Evolutionary conservation across 2,888 invertebrate species (phyloP), one percentile per base, ranked within the genome.

Genomic region (Lapara coniferarum): DNA sequence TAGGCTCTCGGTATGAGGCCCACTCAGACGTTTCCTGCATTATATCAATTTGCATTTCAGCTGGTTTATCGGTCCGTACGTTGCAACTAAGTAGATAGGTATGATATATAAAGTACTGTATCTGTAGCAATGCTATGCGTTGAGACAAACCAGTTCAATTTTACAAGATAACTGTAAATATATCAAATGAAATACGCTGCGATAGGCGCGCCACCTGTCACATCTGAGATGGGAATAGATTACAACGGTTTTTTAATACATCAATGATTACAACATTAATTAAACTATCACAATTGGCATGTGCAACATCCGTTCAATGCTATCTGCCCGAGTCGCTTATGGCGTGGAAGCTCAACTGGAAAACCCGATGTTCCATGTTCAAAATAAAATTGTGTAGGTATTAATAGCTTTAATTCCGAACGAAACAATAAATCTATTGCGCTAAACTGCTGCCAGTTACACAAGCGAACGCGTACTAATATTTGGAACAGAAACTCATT

Each of bases 11-110:
- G 89, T 92, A 92, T 91, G 91, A 93, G 92, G 88, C 86, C 92
- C 92, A 91, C 92, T 92, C 93, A 93, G 92, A 93, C 93, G 93
- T 90, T 93, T 93, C 93, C 93, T 92, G 92, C 92, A 91, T 92
- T 93, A 93, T 92, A 92, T 89, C 88, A 90, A 93, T 93, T 93
- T 93, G 93, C 91, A 93, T 93, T 93, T 91, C 91, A 91, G 88
- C 84, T 57, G 66, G 51, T 53, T 63, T 63, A 63, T 69, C 53
- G 68, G 19, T 69, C 59, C 51, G 19, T 69, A 69, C 46, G 30
- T 69, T 46, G n/a, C 49, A 16, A 68, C 52, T 59, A 58, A n/a
- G 55, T 68, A 68, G 51, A 52, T 69, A 68, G 30, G 68, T 51
- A 51, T 68, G 52, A 52, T 68, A 69, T 69, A 44, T 53, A 69